Percentiles rank a stretch among this genome's conserved stretches.
Evolutionary conservation across 2,113 vertebrate genomes (phyloP).

Genomic region (Caranx ignobilis): DNA sequence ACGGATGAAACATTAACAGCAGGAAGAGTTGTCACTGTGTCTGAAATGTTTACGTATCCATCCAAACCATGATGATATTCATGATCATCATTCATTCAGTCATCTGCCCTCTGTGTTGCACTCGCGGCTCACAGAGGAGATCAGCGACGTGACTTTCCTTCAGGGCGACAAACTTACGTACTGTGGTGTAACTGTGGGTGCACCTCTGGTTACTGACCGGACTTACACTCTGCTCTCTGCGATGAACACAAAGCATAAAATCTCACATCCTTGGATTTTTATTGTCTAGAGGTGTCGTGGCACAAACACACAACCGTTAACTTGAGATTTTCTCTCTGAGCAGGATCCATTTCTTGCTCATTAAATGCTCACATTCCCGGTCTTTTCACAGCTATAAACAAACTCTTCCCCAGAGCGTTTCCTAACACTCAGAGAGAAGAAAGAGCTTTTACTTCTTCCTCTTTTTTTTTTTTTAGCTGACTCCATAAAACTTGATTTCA

Average conservation of each 20-base stretch:
- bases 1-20: background rate
- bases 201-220: background rate
- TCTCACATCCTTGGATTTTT: background rate
- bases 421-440: slow-evolving; percentile 16
- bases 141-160: slow-evolving; percentile 14
- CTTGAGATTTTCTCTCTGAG: slow-evolving; percentile 27
- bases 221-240: too few relatives aligned
- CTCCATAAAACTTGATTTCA: slow-evolving; percentile 27
- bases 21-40: background rate
- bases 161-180: slow-evolving; percentile 24
- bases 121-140: slow-evolving; percentile 17
- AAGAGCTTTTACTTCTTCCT: slow-evolving; percentile 3
- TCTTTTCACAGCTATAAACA: slow-evolving; percentile 67
- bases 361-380: slow-evolving; percentile 55
- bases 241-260: slow-evolving; percentile 3
- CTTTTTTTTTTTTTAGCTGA: slow-evolving; percentile 32
- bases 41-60: background rate
- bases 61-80: background rate
- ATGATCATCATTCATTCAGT: slow-evolving; percentile 47
- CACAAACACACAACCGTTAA: slow-evolving; percentile 14
- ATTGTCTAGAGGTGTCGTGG: background rate
- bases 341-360: slow-evolving; percentile 65
- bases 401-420: slow-evolving; percentile 61
- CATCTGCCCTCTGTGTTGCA: slow-evolving; percentile 15
- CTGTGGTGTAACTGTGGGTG: background rate